These are phyloP conservation scores for Sciurus carolinensis DNA, from an alignment of 2,797 vertebrate genomes.

Conservation along the genomic window DNA sequence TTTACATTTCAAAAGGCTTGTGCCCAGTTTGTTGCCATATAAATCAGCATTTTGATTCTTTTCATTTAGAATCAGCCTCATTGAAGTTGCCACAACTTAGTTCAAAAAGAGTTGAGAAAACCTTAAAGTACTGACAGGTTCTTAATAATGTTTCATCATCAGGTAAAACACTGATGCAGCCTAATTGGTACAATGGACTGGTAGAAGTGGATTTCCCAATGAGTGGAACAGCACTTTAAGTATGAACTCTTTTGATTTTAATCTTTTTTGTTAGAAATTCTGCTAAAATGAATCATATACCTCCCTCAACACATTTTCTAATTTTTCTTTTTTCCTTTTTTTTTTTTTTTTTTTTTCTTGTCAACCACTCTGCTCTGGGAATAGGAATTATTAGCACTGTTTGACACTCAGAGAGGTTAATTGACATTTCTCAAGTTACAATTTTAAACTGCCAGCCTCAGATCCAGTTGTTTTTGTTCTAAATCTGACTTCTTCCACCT, in stretches of 20 bases:
- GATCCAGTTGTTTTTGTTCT: constrained; percentile 22
- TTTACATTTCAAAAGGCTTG: neutral
- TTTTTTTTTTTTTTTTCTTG: neutral
- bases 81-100: neutral
- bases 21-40: neutral
- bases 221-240: constrained; percentile 7
- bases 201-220: neutral
- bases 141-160: constrained; percentile 15
- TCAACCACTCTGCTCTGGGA: neutral
- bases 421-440: constrained; percentile 16
- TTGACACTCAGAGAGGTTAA: neutral
- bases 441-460: neutral
- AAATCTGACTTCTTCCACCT: neutral
- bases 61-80: neutral
- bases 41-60: neutral
- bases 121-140: neutral
- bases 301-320: neutral
- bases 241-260: constrained; percentile 29
- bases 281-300: neutral
- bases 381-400: neutral
- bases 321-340: neutral
- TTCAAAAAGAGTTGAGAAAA: constrained; percentile 36
- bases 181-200: neutral
- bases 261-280: neutral
- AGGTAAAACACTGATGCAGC: neutral